phyloP scores from a whole-genome alignment of 2,888 invertebrate species.

The Stictocephala bisonia region DNA sequence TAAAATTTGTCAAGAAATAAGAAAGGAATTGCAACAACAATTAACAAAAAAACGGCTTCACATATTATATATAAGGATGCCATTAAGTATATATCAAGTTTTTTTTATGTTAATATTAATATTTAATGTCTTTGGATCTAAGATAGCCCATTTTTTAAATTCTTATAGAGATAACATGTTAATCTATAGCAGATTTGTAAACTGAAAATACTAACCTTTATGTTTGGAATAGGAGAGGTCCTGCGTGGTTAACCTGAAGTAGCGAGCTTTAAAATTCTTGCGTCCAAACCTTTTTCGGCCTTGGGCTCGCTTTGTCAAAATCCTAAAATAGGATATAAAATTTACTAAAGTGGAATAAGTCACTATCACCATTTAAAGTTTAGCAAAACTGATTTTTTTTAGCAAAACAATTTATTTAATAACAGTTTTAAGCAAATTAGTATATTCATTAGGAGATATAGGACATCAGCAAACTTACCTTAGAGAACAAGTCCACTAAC shows the following conservation, averaged over 20 bases:
- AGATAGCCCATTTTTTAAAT: too few relatives aligned
- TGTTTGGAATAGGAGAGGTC: constrained; percentile 75
- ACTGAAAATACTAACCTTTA: constrained; percentile 67
- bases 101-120: too few relatives aligned
- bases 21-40: too few relatives aligned
- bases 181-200: neutral
- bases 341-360: constrained; percentile 20
- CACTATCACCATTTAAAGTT: constrained; percentile 3
- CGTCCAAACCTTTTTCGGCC: constrained; percentile 83
- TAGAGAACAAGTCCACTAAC: too few relatives aligned
- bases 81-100: too few relatives aligned
- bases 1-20: too few relatives aligned
- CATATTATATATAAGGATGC: too few relatives aligned
- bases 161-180: neutral
- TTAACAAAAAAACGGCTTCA: too few relatives aligned
- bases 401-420: too few relatives aligned
- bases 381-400: constrained; percentile 28
- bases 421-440: too few relatives aligned
- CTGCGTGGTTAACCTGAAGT: constrained; percentile 89
- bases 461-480: too few relatives aligned
- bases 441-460: constrained; percentile 24
- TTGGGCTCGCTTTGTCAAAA: constrained; percentile 91
- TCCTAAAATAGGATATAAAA: constrained; percentile 68
- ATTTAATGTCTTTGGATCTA: too few relatives aligned
- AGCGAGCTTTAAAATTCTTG: constrained; percentile 84